Evolutionary conservation across 2,888 invertebrate genomes (phyloP).

Genomic region (Lithosia quadra): DNA sequence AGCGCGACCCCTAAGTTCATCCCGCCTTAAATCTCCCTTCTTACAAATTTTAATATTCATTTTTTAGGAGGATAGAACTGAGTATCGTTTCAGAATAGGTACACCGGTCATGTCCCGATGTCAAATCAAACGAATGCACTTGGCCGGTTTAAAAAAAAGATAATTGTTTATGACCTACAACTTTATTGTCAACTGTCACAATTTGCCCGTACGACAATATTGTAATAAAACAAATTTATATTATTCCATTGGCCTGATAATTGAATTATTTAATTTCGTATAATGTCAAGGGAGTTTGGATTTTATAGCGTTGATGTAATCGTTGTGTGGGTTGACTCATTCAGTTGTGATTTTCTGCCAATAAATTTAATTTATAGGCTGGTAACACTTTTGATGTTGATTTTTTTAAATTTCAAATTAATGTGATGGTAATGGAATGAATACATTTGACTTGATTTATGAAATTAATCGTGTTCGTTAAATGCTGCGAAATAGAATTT

Average conservation of each 20-base stretch:
- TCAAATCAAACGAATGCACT: no score
- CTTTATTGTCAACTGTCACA: not conserved
- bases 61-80: no score
- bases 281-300: conserved; percentile 44
- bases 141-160: no score
- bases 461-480: no score
- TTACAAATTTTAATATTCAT: no score
- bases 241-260: conserved; percentile 28
- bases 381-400: not conserved
- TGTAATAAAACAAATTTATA: conserved; percentile 33
- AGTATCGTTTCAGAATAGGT: no score
- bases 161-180: no score
- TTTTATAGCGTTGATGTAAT: conserved; percentile 26
- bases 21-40: no score
- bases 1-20: no score
- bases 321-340: conserved; percentile 17
- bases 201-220: conserved; percentile 31
- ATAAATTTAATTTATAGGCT: not conserved
- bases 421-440: not conserved
- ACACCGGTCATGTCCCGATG: no score
- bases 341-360: not conserved
- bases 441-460: not conserved
- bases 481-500: no score
- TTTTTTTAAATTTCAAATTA: not conserved
- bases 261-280: conserved; percentile 24